Evolutionary conservation across 2,113 vertebrate species (phyloP), one percentile per base, ranked within the genome.

Genomic region (Eurypyga helias): DNA sequence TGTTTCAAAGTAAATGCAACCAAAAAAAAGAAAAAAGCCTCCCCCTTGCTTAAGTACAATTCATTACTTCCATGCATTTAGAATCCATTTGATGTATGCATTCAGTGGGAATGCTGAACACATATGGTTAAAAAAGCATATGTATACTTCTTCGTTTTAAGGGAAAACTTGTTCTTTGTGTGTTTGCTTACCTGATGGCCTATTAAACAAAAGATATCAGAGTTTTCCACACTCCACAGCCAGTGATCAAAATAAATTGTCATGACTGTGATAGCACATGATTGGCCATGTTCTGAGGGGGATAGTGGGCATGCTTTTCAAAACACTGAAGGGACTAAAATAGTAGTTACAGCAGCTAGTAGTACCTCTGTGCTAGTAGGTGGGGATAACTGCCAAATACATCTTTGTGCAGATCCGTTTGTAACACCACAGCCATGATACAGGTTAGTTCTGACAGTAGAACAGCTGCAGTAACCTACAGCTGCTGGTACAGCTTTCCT

Each of bases 111-210:
- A 45, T 61, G 26, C 33, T 69, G 34, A 52, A 64, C 62, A 11
- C 3, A 2, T 14, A 25, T 18, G 24, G 9, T 15, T 49, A 43
- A 28, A 45, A 87, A 51, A 3, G 0, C 4, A 2, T 25, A 19
- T 15, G 18, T 20, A 19, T 46, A 9, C 18, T 69, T 83, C 26
- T 41, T 77, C 1, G 1, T 31, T 83, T 51, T 45, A 23, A 29
- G 21, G 41, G 29, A 33, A 93, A 58, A 36, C 23, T 10, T 84
- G 6, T 43, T 87, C 60, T 80, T 57, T n/a, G 13, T 62, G 17
- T 49, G 33, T 51, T 89, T 83, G 23, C 73, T 88, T 85, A 49
- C 21, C 31, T 49, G 43, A 13, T 34, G 66, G 23, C 8, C 36
- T 51, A 20, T 58, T 58, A 41, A 92, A 69, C 20, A 61, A 81